Evolutionary conservation across 2,888 invertebrate species (phyloP), one percentile per base, ranked within the genome.

Genomic region (Abrostola triplasia): DNA sequence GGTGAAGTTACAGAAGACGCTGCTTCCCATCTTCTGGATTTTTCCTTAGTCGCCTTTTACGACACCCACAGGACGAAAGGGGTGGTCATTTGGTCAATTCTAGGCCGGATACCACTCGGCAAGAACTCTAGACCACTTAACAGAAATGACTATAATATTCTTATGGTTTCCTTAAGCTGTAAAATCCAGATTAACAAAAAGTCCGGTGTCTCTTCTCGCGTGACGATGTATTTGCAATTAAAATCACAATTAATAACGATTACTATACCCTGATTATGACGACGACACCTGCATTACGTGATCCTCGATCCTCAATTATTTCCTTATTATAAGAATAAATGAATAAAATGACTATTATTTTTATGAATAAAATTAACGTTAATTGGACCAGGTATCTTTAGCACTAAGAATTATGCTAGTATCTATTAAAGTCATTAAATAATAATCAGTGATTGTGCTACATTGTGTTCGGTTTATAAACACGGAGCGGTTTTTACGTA

Each of bases 321-420:
- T 65, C 59, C 60, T 66, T 63, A 65, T 56, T 10, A 48, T 50
- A 56, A 69, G 65, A 63, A 71, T 76, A 56, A 41, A 76, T 75
- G 47, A 70, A 75, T 73, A 70, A 48, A 0, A 65, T 54, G 53
- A 59, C 36, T 42, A 37, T 40, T 36, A 59, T 59, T 13, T 38
- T n/a, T 42, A 44, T 63, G 63, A 65, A 77, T 76, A 55, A 67
- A 67, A 67, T 71, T 60, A 59, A 50, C 49, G 12, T 36, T 71
- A 68, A 76, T 76, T 66, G 58, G 60, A 75, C 55, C 42, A 60
- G 2, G 58, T 48, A 57, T 52, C 9, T 37, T 64, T 57, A 55
- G 59, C 51, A 41, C 1, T 9, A 5, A 41, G 55, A 11, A 51
- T 44, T 42, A 24, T 52, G 35, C 37, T 9, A 38, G 40, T 70